Conservation (phyloP, 2,888 invertebrate species). For the Eucera pruinosa region DNA sequence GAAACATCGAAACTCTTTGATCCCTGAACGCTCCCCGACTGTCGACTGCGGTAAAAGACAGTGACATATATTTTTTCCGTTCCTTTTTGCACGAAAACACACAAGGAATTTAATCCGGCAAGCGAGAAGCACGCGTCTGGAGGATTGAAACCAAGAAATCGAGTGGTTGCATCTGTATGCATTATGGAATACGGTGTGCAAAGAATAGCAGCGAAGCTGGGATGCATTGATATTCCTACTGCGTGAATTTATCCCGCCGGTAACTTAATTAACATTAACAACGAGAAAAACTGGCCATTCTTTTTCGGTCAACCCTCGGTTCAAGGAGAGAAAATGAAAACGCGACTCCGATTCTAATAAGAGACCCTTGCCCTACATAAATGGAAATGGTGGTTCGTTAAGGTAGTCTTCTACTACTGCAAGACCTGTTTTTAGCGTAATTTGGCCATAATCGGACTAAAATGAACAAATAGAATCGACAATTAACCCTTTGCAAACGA, state of each 20-base stretch:
- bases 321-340: too few species aligned
- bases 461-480: too few species aligned
- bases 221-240: conserved; percentile 32
- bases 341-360: background rate
- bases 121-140: background rate
- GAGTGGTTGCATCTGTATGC: conserved; percentile 22
- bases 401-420: too few species aligned
- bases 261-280: conserved; percentile 43
- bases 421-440: too few species aligned
- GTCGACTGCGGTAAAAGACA: conserved; percentile 16
- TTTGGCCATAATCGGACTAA: too few species aligned
- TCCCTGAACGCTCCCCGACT: conserved; percentile 8
- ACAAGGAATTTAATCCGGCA: background rate
- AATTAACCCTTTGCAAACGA: too few species aligned
- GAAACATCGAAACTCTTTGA: conserved; percentile 22
- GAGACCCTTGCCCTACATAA: conserved; percentile 7
- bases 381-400: conserved; percentile 38
- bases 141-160: conserved; percentile 18
- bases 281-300: background rate
- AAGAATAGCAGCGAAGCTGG: background rate
- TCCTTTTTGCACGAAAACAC: background rate
- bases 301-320: background rate
- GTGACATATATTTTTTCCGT: conserved; percentile 1
- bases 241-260: conserved; percentile 9
- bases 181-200: conserved; percentile 26